Evolutionary conservation across 2,888 invertebrate species (phyloP), one percentile per base, ranked within the genome.

Genomic region (Xylota sylvarum): DNA sequence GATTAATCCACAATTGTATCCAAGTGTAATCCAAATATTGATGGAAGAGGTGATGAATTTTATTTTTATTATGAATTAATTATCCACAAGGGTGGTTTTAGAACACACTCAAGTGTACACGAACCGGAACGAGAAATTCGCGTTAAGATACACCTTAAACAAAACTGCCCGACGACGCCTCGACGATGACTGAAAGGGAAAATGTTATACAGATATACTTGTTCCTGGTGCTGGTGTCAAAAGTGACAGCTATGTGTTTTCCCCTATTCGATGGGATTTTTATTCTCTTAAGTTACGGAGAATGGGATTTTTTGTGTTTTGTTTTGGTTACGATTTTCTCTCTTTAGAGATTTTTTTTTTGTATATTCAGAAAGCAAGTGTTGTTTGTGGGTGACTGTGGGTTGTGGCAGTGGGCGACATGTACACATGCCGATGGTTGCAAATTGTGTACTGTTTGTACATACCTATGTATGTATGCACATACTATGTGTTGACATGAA

Each of bases 141-240:
- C 81, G 85, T 65, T 27, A 65, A 67, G 6, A 37, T 5, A 67
- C 60, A 37, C 73, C 50, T 81, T 55, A 43, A 70, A 85, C 43
- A 58, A 43, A 32, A 72, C 19, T 81, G 81, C 80, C 85, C 85
- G 85, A 85, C 81, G 85, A 85, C 85, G 85, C 85, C 85, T 85
- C 81, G 85, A 85, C 85, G 76, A 85, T 55, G 85, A 85, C 85
- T 85, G 81, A 85, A 77, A 85, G 27, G 76, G 81, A 76, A 76
- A 76, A 85, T 76, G 7, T 23, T 64, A 0, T 23, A 62, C n/a
- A 65, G 55, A 64, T 85, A 85, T 46, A 67, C 70, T 85, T 65
- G 85, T 81, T 85, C 76, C 74, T 80, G 69, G 14, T 50, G 4
- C 74, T 80, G 69, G 14, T 50, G 4, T 12, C 23, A 6, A 10